Evolutionary conservation across 2,888 invertebrate genomes (phyloP).

Genomic region (Arrhopalites spinosus): DNA sequence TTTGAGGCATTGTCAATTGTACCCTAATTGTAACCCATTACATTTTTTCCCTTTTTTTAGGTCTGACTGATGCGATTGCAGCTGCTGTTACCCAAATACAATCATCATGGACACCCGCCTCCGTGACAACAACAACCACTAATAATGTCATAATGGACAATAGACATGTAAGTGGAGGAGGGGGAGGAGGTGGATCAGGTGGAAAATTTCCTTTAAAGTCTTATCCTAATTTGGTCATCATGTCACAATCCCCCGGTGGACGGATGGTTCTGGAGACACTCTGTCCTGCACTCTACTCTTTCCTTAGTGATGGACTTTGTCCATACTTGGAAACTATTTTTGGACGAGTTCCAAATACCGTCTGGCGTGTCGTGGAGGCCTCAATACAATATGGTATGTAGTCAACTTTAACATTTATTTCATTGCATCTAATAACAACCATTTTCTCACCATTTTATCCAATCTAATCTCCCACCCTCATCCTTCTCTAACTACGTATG

Average conservation of each 20-base stretch:
- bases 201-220: constrained; percentile 14
- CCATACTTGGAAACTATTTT: constrained; percentile 81
- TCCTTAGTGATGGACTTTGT: constrained; percentile 83
- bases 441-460: too few species aligned
- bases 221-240: constrained; percentile 39
- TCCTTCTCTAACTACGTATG: not conserved
- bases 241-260: constrained; percentile 65
- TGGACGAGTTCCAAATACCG: constrained; percentile 82
- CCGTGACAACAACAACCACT: constrained; percentile 20
- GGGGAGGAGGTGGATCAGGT: not conserved
- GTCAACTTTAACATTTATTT: too few species aligned
- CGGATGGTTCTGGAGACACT: constrained; percentile 75
- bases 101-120: constrained; percentile 39
- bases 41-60: too few species aligned
- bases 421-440: too few species aligned
- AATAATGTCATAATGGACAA: not conserved
- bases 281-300: constrained; percentile 81
- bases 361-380: constrained; percentile 88
- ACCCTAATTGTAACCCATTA: too few species aligned
- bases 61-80: constrained; percentile 73
- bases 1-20: too few species aligned
- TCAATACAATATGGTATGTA: constrained; percentile 78
- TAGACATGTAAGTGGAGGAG: constrained; percentile 16
- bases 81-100: constrained; percentile 71
- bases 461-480: not conserved